Evolutionary conservation across 2,113 vertebrate genomes (phyloP).

Genomic region (Galemys pyrenaicus): DNA sequence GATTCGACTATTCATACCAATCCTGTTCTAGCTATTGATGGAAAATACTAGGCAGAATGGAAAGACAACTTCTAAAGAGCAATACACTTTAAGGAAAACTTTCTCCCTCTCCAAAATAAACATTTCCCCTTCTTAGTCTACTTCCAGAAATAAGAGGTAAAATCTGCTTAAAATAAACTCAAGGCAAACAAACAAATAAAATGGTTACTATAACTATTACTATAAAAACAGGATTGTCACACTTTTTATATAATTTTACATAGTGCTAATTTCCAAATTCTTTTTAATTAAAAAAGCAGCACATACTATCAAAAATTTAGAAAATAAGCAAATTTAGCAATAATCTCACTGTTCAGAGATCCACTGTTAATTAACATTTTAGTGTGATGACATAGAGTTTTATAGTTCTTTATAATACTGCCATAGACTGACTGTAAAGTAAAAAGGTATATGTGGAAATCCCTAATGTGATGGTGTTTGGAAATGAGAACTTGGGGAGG

Average conservation of each 20-base stretch:
- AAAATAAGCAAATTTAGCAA: neutral
- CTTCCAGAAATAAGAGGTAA: neutral
- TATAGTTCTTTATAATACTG: neutral
- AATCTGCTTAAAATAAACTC: neutral
- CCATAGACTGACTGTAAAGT: neutral
- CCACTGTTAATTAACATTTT: neutral
- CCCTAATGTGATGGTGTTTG: neutral
- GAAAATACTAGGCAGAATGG: neutral
- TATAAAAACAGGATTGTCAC: neutral
- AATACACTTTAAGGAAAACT: neutral
- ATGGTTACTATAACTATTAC: neutral
- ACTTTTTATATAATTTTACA: conserved; percentile 36
- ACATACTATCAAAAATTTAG: neutral
- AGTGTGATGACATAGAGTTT: neutral
- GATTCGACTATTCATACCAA: neutral
- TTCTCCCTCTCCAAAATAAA: neutral
- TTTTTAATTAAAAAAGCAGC: neutral
- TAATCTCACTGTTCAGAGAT: neutral
- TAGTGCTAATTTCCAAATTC: no score
- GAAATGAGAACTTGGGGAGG: neutral
- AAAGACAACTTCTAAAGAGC: neutral
- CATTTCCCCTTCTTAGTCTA: neutral
- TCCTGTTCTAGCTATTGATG: neutral
- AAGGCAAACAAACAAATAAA: conserved; percentile 1
- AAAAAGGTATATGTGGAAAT: neutral